Evolutionary conservation across 2,797 vertebrate genomes (phyloP).

Genomic region (Iguana delicatissima): DNA sequence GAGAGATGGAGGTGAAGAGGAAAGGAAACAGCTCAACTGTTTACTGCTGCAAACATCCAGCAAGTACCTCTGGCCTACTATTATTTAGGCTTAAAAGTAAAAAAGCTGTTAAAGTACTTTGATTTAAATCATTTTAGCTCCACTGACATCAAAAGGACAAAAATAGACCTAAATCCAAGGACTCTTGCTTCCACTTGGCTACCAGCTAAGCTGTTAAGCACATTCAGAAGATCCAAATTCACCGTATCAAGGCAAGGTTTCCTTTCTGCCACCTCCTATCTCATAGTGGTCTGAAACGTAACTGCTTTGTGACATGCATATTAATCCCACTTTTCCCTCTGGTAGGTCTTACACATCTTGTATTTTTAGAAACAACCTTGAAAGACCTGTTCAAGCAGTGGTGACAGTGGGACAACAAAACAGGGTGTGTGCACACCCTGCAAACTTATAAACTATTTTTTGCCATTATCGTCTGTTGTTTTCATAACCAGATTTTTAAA

Average conservation of each 20-base stretch:
- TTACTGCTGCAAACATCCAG: slow-evolving; percentile 50
- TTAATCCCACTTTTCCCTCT: background rate
- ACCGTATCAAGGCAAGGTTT: background rate
- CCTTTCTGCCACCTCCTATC: background rate
- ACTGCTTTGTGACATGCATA: background rate
- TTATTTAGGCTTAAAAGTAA: slow-evolving; percentile 45
- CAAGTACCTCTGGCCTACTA: slow-evolving; percentile 59
- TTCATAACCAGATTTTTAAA: background rate
- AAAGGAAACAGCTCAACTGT: slow-evolving; percentile 59
- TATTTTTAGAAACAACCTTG: background rate
- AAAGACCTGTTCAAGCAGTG: background rate
- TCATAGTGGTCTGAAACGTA: background rate
- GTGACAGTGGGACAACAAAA: background rate
- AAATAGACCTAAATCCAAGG: slow-evolving; percentile 26
- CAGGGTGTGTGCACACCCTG: background rate
- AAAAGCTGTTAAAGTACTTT: slow-evolving; percentile 46
- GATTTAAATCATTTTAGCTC: slow-evolving; percentile 43
- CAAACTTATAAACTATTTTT: background rate
- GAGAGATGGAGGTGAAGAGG: background rate
- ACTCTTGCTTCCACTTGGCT: slow-evolving; percentile 15
- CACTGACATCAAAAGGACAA: slow-evolving; percentile 25
- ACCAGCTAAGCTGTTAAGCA: slow-evolving; percentile 37
- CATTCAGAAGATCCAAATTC: slow-evolving; percentile 23
- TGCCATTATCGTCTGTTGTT: background rate
- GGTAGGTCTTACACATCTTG: background rate